A percentile compares a stretch with the other conserved stretches of the same genome.
These are phyloP conservation scores for Formica selysi DNA, from an alignment of 1,140 invertebrate species.

Conservation along the genomic window DNA sequence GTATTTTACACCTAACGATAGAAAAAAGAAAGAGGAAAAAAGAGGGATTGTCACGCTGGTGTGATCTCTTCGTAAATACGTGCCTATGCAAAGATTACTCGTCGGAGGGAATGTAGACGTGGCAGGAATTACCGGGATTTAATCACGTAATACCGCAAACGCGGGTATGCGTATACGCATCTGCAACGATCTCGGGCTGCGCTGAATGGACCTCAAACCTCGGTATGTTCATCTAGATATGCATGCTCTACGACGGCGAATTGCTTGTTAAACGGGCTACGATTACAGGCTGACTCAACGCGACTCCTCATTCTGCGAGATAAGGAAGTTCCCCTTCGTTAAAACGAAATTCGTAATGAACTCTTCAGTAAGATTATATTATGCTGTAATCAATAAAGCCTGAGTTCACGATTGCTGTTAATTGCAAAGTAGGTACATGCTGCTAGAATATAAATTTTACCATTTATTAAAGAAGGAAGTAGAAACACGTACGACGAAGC, in stretches of 20 bases:
- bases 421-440: neutral
- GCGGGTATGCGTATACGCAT: constrained; percentile 36
- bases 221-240: constrained; percentile 66
- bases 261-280: constrained; percentile 72
- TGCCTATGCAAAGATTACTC: constrained; percentile 62
- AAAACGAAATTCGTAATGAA: constrained; percentile 1
- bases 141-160: constrained; percentile 75
- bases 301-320: constrained; percentile 9
- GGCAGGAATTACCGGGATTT: constrained; percentile 74
- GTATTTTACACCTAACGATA: neutral
- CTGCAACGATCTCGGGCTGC: constrained; percentile 29
- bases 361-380: neutral
- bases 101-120: constrained; percentile 30
- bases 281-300: constrained; percentile 57
- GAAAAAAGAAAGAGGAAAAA: neutral
- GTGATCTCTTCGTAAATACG: neutral
- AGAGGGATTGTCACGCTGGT: constrained; percentile 48
- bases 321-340: constrained; percentile 30
- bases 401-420: neutral
- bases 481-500: neutral
- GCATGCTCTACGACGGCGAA: constrained; percentile 58
- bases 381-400: neutral
- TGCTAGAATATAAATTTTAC: neutral
- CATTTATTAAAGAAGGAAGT: neutral
- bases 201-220: constrained; percentile 67